phyloP scores from a whole-genome alignment of 2,113 vertebrate genomes.

The Tiliqua scincoides region DNA sequence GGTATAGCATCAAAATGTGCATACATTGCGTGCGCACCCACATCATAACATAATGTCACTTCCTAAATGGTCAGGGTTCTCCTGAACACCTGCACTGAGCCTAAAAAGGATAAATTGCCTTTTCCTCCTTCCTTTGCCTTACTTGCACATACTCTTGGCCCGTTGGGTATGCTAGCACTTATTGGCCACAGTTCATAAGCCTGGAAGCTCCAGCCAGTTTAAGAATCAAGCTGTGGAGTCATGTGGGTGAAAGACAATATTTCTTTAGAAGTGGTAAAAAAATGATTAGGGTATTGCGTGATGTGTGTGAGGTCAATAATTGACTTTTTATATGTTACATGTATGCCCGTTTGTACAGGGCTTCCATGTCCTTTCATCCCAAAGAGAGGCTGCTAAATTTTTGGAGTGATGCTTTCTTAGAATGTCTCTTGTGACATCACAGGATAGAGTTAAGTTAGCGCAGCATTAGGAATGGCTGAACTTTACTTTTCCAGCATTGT shows the following conservation, averaged over 20 bases:
- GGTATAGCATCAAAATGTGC: background rate
- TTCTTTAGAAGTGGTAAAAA: background rate
- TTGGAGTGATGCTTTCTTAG: background rate
- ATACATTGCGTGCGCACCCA: background rate
- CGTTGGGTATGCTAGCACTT: background rate
- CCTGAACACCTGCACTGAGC: background rate
- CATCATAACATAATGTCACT: background rate
- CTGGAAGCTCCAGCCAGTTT: background rate
- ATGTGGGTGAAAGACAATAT: background rate
- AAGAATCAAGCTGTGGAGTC: background rate
- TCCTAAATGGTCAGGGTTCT: background rate
- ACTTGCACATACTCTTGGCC: background rate
- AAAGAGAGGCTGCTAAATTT: background rate
- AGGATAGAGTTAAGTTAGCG: background rate
- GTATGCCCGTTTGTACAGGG: background rate
- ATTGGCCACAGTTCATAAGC: background rate
- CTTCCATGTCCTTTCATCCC: background rate
- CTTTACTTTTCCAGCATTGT: background rate
- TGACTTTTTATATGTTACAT: background rate
- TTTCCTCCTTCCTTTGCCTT: background rate
- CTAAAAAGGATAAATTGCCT: background rate
- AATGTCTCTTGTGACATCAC: background rate
- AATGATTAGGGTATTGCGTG: background rate
- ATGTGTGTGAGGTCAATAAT: background rate
- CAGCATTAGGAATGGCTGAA: background rate